These are phyloP conservation scores for Horisme vitalbata DNA, from an alignment of 2,888 invertebrate species.

Conservation along the genomic window DNA sequence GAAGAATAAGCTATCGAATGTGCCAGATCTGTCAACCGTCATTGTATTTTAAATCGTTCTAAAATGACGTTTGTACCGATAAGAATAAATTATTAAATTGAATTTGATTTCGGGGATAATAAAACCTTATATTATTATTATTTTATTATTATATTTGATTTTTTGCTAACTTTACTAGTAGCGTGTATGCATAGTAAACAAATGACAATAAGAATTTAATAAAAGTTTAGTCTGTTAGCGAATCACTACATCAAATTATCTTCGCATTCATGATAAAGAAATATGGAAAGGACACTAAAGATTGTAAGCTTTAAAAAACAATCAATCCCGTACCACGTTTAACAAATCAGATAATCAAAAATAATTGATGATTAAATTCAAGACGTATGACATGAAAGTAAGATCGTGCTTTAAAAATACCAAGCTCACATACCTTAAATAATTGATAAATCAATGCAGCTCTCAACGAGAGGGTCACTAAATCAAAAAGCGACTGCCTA, in stretches of 20 bases:
- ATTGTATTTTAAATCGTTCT: slow-evolving; percentile 66
- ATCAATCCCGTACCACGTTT: slow-evolving; percentile 34
- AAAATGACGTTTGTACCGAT: slow-evolving; percentile 21
- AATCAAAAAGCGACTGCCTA: slow-evolving; percentile 74
- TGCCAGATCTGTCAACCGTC: slow-evolving; percentile 73
- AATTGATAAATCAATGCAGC: slow-evolving; percentile 81
- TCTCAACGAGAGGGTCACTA: slow-evolving; percentile 71
- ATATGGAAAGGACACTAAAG: slow-evolving; percentile 24
- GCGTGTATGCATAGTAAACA: too few species aligned
- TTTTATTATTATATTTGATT: too few species aligned
- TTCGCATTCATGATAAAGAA: too few species aligned
- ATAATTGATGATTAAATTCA: slow-evolving; percentile 78
- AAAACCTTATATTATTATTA: too few species aligned
- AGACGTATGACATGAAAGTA: slow-evolving; percentile 77
- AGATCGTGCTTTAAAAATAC: slow-evolving; percentile 76
- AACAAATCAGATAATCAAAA: slow-evolving; percentile 73
- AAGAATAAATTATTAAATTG: slow-evolving; percentile 17
- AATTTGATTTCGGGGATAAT: too few species aligned
- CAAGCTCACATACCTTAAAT: slow-evolving; percentile 73
- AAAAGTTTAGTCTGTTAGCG: too few species aligned
- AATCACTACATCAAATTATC: too few species aligned
- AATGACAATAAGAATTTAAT: too few species aligned
- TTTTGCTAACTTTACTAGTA: too few species aligned
- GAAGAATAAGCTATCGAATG: slow-evolving; percentile 59
- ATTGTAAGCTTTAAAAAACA: slow-evolving; percentile 33